Percentiles rank a stretch among this genome's conserved stretches.
Conservation (phyloP, 1,140 invertebrate genomes). For the Augochlora pura region DNA sequence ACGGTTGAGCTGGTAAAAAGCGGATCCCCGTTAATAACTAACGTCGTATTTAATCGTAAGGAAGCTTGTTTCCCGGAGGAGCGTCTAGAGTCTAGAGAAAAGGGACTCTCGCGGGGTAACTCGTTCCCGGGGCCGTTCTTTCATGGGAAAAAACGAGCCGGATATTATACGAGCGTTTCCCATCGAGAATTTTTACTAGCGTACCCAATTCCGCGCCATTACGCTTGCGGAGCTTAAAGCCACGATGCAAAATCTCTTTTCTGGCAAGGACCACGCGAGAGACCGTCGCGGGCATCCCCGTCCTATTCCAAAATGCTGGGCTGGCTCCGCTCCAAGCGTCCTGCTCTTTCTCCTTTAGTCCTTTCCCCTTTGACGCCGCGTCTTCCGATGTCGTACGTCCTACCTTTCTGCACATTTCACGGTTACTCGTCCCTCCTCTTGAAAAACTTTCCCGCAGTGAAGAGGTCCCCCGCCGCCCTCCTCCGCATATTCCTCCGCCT, state of each 20-base stretch:
- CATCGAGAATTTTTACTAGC: slow-evolving; percentile 38
- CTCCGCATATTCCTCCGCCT: background rate
- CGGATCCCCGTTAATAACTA: background rate
- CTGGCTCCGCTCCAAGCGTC: slow-evolving; percentile 55
- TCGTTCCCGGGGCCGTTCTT: slow-evolving; percentile 2
- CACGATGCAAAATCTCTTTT: slow-evolving; percentile 62
- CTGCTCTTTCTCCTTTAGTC: slow-evolving; percentile 43
- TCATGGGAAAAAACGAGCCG: slow-evolving; percentile 6
- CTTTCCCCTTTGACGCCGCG: slow-evolving; percentile 37
- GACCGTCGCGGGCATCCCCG: slow-evolving; percentile 18
- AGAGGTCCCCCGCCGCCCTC: background rate
- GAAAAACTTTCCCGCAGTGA: slow-evolving; percentile 16
- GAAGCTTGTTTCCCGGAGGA: background rate
- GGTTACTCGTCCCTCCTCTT: slow-evolving; percentile 19
- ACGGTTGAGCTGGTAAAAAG: background rate
- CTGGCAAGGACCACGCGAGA: slow-evolving; percentile 57
- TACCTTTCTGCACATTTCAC: slow-evolving; percentile 42
- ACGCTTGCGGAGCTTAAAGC: slow-evolving; percentile 52
- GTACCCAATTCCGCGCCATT: slow-evolving; percentile 54
- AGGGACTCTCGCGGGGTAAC: background rate
- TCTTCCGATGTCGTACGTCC: slow-evolving; percentile 46
- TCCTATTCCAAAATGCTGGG: slow-evolving; percentile 57
- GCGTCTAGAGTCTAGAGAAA: background rate
- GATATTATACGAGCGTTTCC: slow-evolving; percentile 20
- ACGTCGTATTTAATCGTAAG: background rate